Base-by-base conservation (phyloP, 2,888 invertebrate species). In the Acheta domesticus region DNA sequence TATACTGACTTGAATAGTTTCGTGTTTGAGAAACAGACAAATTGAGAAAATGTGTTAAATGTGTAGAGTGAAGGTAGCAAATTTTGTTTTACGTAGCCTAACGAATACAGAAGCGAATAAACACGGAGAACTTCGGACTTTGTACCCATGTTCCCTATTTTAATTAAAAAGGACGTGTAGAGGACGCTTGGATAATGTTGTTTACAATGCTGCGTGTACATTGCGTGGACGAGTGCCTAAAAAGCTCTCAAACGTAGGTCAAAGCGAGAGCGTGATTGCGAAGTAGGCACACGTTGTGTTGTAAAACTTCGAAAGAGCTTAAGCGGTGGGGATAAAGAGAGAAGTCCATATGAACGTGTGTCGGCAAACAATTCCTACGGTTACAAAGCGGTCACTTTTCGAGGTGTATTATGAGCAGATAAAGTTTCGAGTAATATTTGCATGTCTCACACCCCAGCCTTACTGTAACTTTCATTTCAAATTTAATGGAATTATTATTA, bases 141-240 rank as follows among this genome's bases (percentile, higher is more conserved):
- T 62, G 62, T n/a, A 19, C n/a, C 62, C 62, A 62, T 62, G 4
- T 62, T 14, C 14, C n/a, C 16, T n/a, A 62, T 62, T 62, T 62
- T 62, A 62, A 62, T 62, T 62, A 62, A 62, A 62, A 62, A 62
- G 62, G 62, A 62, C n/a, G n/a, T 5, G 62, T 62, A n/a, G n/a
- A 62, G n/a, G 62, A 62, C 14, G 62, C 14, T 62, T 14, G 14
- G n/a, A n/a, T 62, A 62, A 19, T n/a, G 62, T 62, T 62, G 62
- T n/a, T 62, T n/a, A 62, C 62, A 62, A 62, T n/a, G 62, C 16
- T n/a, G 62, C n/a, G 62, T 62, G 62, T 62, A n/a, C 62, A 19
- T 62, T 62, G 62, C n/a, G 62, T 62, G 62, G 62, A 62, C 62
- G n/a, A 62, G 62, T 62, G 14, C 62, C 62, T 14, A 36, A 14